A percentile compares a stretch with the other conserved stretches of the same genome.
Conservation (phyloP, 2,888 invertebrate species). For the Myopa tessellatipennis region DNA sequence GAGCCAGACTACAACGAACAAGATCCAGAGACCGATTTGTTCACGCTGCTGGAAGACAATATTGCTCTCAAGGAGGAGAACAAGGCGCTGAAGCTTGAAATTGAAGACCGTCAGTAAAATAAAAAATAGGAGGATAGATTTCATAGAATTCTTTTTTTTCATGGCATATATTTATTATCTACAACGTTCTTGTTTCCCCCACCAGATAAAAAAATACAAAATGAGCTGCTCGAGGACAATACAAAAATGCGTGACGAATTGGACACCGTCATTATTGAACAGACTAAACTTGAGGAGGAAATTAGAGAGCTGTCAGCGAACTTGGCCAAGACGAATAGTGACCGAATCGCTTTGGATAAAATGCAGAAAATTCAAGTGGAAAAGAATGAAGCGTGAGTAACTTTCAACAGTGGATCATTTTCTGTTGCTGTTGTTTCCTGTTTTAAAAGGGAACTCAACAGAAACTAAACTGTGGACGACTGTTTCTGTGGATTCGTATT, state of each 20-base stretch:
- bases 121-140: not conserved
- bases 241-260: conserved; percentile 59
- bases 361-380: conserved; percentile 65
- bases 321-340: conserved; percentile 57
- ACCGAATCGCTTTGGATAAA: conserved; percentile 62
- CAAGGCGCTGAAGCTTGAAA: conserved; percentile 62
- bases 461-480: not conserved
- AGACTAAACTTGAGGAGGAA: conserved; percentile 57
- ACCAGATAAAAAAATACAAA: conserved; percentile 61
- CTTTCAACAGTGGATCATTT: not conserved
- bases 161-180: not conserved
- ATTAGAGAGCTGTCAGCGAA: conserved; percentile 59
- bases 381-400: conserved; percentile 57
- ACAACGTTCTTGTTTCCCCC: not conserved
- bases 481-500: not conserved
- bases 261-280: conserved; percentile 53
- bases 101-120: conserved; percentile 63
- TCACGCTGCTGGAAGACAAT: conserved; percentile 66
- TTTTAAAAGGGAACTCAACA: not conserved
- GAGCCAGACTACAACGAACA: conserved; percentile 66
- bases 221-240: conserved; percentile 59
- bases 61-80: conserved; percentile 67
- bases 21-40: conserved; percentile 66
- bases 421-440: not conserved
- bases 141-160: too few species aligned